Conservation (phyloP, 30 jellyfish, hydroid and myxozoan genomes). For the Pseudorhiza aurosa region DNA sequence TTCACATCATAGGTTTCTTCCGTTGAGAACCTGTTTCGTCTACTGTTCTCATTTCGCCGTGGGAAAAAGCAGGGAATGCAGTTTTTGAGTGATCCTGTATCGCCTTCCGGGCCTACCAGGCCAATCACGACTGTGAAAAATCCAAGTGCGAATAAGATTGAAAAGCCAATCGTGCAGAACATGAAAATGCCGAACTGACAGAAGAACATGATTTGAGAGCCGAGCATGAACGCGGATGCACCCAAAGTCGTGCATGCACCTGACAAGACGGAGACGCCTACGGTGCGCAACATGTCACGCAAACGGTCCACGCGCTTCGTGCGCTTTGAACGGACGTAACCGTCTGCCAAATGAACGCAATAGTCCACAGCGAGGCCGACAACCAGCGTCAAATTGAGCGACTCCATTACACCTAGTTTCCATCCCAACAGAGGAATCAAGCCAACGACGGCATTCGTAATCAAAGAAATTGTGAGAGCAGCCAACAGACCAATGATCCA, state of each 20-base stretch:
- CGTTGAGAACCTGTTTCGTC: slow-evolving; percentile 3
- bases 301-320: slow-evolving; percentile 81
- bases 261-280: slow-evolving; percentile 93
- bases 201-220: slow-evolving; percentile 87
- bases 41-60: background rate
- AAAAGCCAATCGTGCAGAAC: slow-evolving; percentile 95
- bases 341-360: slow-evolving; percentile 96
- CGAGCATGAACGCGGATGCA: slow-evolving; percentile 96
- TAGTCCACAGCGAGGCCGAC: slow-evolving; percentile 97
- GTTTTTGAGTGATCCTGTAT: slow-evolving; percentile 73
- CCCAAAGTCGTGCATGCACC: slow-evolving; percentile 98
- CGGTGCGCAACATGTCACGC: slow-evolving; percentile 89
- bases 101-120: slow-evolving; percentile 93
- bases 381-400: slow-evolving; percentile 90
- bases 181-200: slow-evolving; percentile 92
- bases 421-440: slow-evolving; percentile 95
- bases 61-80: slow-evolving; percentile 49
- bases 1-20: slow-evolving; percentile 12
- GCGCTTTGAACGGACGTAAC: slow-evolving; percentile 86
- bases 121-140: slow-evolving; percentile 82
- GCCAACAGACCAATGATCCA: slow-evolving; percentile 96
- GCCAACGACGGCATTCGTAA: slow-evolving; percentile 95
- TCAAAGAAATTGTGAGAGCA: slow-evolving; percentile 80
- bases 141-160: slow-evolving; percentile 88
- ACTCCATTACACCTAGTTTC: slow-evolving; percentile 97